Evolutionary conservation across 35 echinoderm and acorn worm species (phyloP).

Genomic region (Ophioderma brevispina): DNA sequence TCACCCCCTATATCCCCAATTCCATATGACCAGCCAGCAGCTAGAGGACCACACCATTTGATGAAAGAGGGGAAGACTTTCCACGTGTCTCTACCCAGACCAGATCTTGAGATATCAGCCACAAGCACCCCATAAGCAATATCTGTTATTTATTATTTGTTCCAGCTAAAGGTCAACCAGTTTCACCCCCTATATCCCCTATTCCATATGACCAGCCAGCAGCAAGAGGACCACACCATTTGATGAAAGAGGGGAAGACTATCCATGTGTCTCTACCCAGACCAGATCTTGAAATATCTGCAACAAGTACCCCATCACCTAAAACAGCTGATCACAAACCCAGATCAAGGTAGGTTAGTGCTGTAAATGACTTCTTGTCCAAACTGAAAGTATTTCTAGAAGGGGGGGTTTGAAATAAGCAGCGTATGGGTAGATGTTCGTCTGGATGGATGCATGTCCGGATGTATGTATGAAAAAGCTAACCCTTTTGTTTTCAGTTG

Average conservation of each 20-base stretch:
- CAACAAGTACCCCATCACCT: constrained; percentile 39
- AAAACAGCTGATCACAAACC: background rate
- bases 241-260: constrained; percentile 12
- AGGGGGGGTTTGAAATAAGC: no score
- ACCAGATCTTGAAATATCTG: constrained; percentile 44
- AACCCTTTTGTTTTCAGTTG: no score
- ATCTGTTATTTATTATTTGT: no score
- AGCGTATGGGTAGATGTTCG: no score
- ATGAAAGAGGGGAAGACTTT: constrained; percentile 21
- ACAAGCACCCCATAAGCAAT: constrained; percentile 39
- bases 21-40: background rate
- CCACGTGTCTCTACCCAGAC: constrained; percentile 45
- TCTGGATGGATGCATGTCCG: no score
- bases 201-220: constrained; percentile 13
- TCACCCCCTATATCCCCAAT: constrained; percentile 46
- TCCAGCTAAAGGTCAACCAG: background rate
- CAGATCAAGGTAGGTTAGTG: background rate
- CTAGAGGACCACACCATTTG: background rate
- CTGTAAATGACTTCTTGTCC: no score
- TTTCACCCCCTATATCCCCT: constrained; percentile 34
- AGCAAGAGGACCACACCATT: background rate
- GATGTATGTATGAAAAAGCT: no score
- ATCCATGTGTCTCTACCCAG: constrained; percentile 48
- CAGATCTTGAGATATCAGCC: constrained; percentile 41
- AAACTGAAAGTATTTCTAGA: no score